phyloP scores from a whole-genome alignment of 2,113 vertebrate genomes.

The Camelus dromedarius region DNA sequence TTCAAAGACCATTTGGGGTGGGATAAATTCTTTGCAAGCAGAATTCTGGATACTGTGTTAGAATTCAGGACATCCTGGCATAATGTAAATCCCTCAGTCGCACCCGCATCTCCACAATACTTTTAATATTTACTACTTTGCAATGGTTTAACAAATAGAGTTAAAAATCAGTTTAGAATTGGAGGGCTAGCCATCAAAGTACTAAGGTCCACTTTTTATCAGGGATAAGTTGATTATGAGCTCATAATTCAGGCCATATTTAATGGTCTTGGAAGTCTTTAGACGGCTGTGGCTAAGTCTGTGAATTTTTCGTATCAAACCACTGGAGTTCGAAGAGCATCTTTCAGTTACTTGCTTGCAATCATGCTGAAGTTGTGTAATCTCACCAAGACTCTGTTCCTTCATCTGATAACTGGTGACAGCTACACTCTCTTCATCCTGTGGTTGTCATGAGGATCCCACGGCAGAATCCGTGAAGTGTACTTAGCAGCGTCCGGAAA shows the following conservation, averaged over 20 bases:
- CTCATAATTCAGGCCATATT: background rate
- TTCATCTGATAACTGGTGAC: background rate
- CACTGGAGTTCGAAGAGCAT: background rate
- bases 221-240: background rate
- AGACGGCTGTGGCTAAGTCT: background rate
- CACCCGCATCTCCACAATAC: background rate
- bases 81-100: background rate
- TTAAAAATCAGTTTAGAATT: conserved; percentile 28
- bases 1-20: background rate
- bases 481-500: background rate
- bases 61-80: background rate
- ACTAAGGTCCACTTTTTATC: background rate
- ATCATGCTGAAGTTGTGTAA: background rate
- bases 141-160: background rate
- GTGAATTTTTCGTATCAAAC: background rate
- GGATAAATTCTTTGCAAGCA: background rate
- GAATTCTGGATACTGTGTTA: background rate
- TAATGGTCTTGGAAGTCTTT: background rate
- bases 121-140: background rate
- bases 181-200: background rate
- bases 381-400: background rate
- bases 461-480: background rate
- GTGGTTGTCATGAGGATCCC: background rate
- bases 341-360: background rate
- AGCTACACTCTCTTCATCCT: background rate